Evolutionary conservation across 2,113 vertebrate genomes (phyloP).

Genomic region (Tetrao urogallus): DNA sequence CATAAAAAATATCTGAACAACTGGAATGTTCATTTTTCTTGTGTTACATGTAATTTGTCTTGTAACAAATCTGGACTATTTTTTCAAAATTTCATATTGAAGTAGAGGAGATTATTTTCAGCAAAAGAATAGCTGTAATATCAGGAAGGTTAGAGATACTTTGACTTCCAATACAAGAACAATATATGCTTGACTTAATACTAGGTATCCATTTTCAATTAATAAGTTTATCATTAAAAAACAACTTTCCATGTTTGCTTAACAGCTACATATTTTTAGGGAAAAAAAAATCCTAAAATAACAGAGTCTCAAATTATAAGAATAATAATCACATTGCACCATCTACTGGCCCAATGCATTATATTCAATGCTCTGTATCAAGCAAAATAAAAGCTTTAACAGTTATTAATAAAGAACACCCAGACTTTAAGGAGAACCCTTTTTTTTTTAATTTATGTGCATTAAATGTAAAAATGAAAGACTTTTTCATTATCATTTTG

Average conservation of each 20-base stretch:
- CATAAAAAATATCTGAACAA: neutral
- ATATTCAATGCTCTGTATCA: neutral
- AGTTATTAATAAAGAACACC: neutral
- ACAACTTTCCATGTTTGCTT: neutral
- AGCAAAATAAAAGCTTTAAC: neutral
- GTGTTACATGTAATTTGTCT: neutral
- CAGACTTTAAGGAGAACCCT: neutral
- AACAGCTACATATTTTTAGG: neutral
- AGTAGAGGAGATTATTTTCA: neutral
- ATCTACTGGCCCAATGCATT: constrained; percentile 62
- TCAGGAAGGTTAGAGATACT: neutral
- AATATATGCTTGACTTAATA: neutral
- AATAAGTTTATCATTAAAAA: neutral
- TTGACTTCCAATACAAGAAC: neutral
- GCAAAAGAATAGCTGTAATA: neutral
- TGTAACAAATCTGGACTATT: neutral
- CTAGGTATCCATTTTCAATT: neutral
- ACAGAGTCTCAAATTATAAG: neutral
- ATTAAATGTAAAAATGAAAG: neutral
- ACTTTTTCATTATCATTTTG: neutral
- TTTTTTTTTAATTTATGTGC: neutral
- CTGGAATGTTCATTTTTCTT: neutral
- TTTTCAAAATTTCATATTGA: neutral
- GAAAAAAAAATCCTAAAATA: neutral
- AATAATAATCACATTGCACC: constrained; percentile 49